phyloP scores from a whole-genome alignment of 2,797 vertebrate species.

The Labroides dimidiatus region DNA sequence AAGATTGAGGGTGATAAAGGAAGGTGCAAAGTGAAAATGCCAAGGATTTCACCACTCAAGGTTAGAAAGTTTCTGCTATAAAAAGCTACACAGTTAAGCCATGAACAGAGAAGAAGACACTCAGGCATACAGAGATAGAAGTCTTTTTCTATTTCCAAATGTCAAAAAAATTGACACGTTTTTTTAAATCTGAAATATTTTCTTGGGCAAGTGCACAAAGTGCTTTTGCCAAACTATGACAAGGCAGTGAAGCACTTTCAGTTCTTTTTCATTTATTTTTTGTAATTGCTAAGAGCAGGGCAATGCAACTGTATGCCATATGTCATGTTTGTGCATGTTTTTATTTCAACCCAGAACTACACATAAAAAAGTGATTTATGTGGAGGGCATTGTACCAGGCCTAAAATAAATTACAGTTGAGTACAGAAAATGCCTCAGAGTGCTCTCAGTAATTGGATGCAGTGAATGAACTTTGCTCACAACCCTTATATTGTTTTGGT shows the following conservation, averaged over 20 bases:
- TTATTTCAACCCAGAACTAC: neutral
- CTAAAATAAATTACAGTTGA: slow-evolving; percentile 34
- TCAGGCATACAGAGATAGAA: slow-evolving; percentile 2
- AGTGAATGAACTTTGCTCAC: slow-evolving; percentile 36
- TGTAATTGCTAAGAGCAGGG: neutral
- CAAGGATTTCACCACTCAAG: slow-evolving; percentile 33
- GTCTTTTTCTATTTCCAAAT: slow-evolving; percentile 18
- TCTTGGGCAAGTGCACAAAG: neutral
- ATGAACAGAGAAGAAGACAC: neutral
- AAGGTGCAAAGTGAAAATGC: slow-evolving; percentile 24
- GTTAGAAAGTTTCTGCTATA: slow-evolving; percentile 40
- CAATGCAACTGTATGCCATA: neutral
- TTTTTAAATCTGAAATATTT: neutral
- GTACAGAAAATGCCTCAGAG: slow-evolving; percentile 33
- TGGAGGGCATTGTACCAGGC: slow-evolving; percentile 10
- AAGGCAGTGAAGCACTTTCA: neutral
- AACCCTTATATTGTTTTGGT: slow-evolving; percentile 4
- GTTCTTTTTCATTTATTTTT: too few species aligned
- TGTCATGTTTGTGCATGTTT: slow-evolving; percentile 4
- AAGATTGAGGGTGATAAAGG: slow-evolving; percentile 21
- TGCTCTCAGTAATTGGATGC: slow-evolving; percentile 28
- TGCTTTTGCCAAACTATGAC: neutral
- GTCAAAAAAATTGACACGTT: neutral
- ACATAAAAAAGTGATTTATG: neutral
- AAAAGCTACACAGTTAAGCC: slow-evolving; percentile 29